phyloP scores from a whole-genome alignment of 35 echinoderm and acorn worm species.

The Nesometra sesokonis region DNA sequence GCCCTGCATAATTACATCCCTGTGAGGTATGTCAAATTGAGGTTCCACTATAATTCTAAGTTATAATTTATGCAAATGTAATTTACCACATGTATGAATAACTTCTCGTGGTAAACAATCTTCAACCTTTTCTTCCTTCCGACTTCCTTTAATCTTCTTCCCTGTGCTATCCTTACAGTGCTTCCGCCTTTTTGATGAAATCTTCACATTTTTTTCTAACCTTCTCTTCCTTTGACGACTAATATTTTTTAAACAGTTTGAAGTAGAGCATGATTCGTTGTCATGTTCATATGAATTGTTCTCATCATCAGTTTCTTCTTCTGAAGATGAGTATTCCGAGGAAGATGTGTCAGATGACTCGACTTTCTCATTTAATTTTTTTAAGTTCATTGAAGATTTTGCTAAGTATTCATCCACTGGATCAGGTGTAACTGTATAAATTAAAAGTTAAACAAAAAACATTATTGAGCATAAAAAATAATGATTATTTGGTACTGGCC shows the following conservation, averaged over 20 bases:
- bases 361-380: background rate
- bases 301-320: background rate
- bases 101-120: background rate
- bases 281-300: background rate
- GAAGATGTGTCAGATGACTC: background rate
- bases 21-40: too few species aligned
- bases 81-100: background rate
- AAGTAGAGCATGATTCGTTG: background rate
- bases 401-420: background rate
- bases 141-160: background rate
- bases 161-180: background rate
- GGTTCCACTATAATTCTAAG: too few species aligned
- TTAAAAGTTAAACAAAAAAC: background rate
- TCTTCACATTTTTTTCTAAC: background rate
- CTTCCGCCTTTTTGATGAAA: background rate
- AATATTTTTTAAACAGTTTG: background rate
- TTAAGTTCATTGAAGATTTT: background rate
- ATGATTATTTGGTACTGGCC: too few species aligned
- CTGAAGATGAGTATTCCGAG: background rate
- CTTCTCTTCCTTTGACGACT: background rate
- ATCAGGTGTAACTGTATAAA: background rate
- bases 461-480: too few species aligned
- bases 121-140: background rate
- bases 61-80: too few species aligned
- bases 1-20: too few species aligned